A percentile compares a stretch with the other conserved stretches of the same genome.
Conservation (phyloP, 2,797 vertebrate species). For the Nasua narica region DNA sequence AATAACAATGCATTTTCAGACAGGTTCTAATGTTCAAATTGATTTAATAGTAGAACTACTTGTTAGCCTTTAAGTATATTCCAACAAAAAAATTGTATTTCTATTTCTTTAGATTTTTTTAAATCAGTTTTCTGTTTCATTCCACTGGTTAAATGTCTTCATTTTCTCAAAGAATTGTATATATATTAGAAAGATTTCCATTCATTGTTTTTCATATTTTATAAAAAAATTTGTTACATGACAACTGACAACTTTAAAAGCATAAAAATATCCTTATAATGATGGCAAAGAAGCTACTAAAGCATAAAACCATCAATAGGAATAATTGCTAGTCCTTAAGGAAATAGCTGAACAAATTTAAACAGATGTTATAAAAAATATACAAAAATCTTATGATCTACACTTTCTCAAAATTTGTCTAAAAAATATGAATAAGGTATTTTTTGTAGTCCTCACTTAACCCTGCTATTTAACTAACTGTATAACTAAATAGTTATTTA, state of each 20-base stretch:
- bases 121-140: constrained; percentile 82
- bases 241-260: constrained; percentile 91
- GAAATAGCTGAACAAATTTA: constrained; percentile 91
- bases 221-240: constrained; percentile 86
- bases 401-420: background rate
- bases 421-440: background rate
- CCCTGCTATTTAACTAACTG: too few species aligned
- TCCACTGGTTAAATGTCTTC: constrained; percentile 81
- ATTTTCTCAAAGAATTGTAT: constrained; percentile 85
- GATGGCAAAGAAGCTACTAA: constrained; percentile 92
- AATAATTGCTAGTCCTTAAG: constrained; percentile 96
- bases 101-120: constrained; percentile 89
- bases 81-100: constrained; percentile 83
- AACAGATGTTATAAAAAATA: constrained; percentile 94
- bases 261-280: constrained; percentile 94
- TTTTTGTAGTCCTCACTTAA: background rate
- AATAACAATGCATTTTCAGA: constrained; percentile 69
- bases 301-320: constrained; percentile 89
- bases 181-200: constrained; percentile 83
- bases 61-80: constrained; percentile 32
- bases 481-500: background rate
- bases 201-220: constrained; percentile 88
- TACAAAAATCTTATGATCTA: constrained; percentile 87
- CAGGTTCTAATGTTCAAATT: constrained; percentile 64
- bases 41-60: constrained; percentile 70